phyloP scores from a whole-genome alignment of 1,140 invertebrate species.

The Drosophila tropicalis region DNA sequence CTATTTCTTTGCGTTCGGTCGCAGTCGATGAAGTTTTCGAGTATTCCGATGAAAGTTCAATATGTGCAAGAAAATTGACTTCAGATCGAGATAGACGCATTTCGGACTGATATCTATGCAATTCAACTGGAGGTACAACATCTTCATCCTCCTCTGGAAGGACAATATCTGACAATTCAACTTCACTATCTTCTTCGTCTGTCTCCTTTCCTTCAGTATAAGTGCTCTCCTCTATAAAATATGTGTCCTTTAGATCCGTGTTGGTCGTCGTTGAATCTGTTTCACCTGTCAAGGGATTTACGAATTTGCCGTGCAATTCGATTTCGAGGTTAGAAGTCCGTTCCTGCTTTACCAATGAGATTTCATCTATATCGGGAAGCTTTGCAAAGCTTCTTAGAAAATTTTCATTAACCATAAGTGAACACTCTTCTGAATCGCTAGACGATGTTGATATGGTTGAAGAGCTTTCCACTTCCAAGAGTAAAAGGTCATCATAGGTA shows the following conservation, averaged over 20 bases:
- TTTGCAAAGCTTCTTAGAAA: conserved; percentile 29
- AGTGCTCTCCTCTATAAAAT: background rate
- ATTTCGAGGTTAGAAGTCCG: background rate
- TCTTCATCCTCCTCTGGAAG: no score
- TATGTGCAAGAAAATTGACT: background rate
- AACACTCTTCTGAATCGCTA: no score
- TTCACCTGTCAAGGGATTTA: conserved; percentile 5
- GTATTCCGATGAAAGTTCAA: background rate
- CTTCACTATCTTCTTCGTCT: background rate
- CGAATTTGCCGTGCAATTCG: background rate
- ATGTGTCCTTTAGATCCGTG: background rate
- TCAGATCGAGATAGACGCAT: no score
- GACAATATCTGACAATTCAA: no score
- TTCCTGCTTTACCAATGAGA: conserved; percentile 5
- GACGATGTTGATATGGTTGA: background rate
- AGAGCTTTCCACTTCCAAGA: background rate
- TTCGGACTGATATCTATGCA: no score
- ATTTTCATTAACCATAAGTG: conserved; percentile 26
- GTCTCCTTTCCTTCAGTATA: background rate
- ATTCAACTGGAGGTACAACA: no score
- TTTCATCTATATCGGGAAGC: conserved; percentile 29
- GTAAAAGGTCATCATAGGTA: conserved; percentile 4
- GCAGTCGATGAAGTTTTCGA: background rate
- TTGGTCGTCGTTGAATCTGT: background rate
- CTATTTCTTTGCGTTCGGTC: background rate